Evolutionary conservation across 2,113 vertebrate species (phyloP), one percentile per base, ranked within the genome.

Genomic region (Saccopteryx bilineata): DNA sequence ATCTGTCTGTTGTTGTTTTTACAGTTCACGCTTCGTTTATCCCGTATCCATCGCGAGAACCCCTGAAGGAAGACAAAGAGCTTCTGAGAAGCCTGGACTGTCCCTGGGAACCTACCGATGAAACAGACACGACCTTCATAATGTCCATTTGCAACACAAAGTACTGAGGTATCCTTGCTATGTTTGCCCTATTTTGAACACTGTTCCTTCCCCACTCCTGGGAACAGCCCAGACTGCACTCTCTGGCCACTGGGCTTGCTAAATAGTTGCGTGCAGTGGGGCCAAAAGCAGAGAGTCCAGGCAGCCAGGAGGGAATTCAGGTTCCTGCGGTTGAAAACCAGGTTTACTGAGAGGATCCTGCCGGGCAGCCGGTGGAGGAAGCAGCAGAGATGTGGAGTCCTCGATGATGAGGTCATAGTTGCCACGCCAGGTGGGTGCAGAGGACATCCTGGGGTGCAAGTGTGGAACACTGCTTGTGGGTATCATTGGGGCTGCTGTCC

Each of bases 351-450:
- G 46, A 7, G 9, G 24, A 5, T 8, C 14, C 1, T 0, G 1
- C 1, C 33, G 28, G 89, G 28, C 3, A 2, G 61, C 5, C 23
- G 0, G 33, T 2, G 7, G 39, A 54, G 31, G 61, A 28, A 39
- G 9, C 2, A 0, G 12, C 4, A 4, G 82, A 21, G 23, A 4
- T 15, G 1, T 2, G 31, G 26, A 0, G 0, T 3, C 39, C 23
- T 33, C n/a, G 1, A 1, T 0, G 28, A 5, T 2, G 28, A 15
- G 8, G 0, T 0, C 63, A 50, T 14, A 17, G 12, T 9, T 3
- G 0, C 15, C 33, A 18, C 17, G 3, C 5, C 0, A 2, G 71
- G 50, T 0, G 2, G 9, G 17, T 1, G 13, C 6, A 8, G 17
- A 10, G 7, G 9, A 14, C 0, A 2, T 24, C 60, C 15, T 8